Conservation (phyloP, 2,888 invertebrate genomes). For the Orgyia antiqua region DNA sequence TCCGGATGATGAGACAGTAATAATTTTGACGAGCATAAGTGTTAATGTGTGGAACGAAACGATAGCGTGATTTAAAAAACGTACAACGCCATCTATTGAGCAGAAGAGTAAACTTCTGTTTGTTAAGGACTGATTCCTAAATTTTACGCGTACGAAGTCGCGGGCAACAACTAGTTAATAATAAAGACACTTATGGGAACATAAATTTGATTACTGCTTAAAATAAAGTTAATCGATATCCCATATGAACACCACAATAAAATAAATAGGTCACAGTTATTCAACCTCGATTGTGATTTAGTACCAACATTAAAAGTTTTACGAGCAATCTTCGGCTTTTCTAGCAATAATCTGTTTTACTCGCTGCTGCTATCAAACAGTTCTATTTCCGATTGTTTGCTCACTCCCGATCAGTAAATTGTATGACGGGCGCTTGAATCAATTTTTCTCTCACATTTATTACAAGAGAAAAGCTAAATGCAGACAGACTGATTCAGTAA, state of each 20-base stretch:
- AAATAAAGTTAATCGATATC: conserved; percentile 30
- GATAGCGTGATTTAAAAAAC: too few species aligned
- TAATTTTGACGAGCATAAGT: too few species aligned
- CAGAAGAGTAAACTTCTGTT: too few species aligned
- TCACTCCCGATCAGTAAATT: conserved; percentile 40
- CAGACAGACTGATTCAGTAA: too few species aligned
- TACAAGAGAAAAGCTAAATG: conserved; percentile 28
- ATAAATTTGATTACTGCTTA: too few species aligned
- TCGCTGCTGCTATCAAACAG: conserved; percentile 40
- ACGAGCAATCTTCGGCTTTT: conserved; percentile 56
- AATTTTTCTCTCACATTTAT: conserved; percentile 36
- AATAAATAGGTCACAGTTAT: conserved; percentile 53
- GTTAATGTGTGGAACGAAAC: too few species aligned
- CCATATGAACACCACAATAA: conserved; percentile 37
- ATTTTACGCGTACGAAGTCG: too few species aligned
- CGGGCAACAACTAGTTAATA: too few species aligned
- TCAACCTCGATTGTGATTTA: conserved; percentile 55
- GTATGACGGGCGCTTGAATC: conserved; percentile 36
- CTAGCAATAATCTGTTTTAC: conserved; percentile 54
- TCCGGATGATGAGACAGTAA: too few species aligned
- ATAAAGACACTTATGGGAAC: too few species aligned
- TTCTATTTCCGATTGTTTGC: conserved; percentile 36
- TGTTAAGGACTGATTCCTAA: too few species aligned
- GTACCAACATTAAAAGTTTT: conserved; percentile 59
- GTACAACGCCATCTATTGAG: too few species aligned